Evolutionary conservation across 2,888 invertebrate species (phyloP).

Genomic region (Brachycybe producta): DNA sequence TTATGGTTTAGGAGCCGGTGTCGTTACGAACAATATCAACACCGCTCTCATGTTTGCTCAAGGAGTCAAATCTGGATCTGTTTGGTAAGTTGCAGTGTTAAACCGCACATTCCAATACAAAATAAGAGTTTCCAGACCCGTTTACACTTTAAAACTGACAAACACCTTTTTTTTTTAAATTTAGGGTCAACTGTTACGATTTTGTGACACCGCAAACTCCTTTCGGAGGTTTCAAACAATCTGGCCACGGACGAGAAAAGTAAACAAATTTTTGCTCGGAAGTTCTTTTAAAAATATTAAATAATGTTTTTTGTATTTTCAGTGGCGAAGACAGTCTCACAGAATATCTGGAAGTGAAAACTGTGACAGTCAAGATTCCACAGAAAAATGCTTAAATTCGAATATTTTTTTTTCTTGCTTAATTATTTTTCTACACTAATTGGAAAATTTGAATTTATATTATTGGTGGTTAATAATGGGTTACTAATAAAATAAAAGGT

Average conservation of each 20-base stretch:
- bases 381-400: constrained; percentile 20
- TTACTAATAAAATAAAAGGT: too few species aligned
- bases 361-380: constrained; percentile 36
- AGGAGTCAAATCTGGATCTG: constrained; percentile 61
- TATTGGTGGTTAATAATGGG: too few species aligned
- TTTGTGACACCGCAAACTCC: constrained; percentile 59
- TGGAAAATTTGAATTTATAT: too few species aligned
- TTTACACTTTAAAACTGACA: too few species aligned
- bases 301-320: constrained; percentile 2
- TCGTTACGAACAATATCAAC: constrained; percentile 65
- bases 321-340: constrained; percentile 48
- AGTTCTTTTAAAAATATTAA: background rate
- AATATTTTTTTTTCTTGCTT: too few species aligned
- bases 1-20: constrained; percentile 70
- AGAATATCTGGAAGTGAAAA: constrained; percentile 65
- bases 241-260: constrained; percentile 68
- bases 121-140: too few species aligned
- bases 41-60: constrained; percentile 60
- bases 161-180: constrained; percentile 26
- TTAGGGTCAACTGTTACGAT: constrained; percentile 63
- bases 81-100: constrained; percentile 49
- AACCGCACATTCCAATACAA: background rate
- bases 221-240: constrained; percentile 77
- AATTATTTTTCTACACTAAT: too few species aligned
- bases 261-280: constrained; percentile 22